These are phyloP conservation scores for Epiblema foenella DNA, from an alignment of 2,888 invertebrate species.

Conservation along the genomic window DNA sequence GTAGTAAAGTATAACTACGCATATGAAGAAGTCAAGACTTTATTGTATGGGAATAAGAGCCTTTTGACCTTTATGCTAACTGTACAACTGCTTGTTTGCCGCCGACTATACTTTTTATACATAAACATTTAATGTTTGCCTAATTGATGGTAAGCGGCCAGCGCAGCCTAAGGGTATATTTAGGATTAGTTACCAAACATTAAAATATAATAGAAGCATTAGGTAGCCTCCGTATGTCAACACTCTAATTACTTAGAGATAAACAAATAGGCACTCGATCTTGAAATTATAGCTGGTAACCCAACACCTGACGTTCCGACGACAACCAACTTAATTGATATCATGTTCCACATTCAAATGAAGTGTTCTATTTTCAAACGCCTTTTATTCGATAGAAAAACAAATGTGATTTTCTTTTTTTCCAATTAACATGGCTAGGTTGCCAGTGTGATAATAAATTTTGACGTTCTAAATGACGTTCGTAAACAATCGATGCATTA, in stretches of 20 bases:
- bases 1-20: too few species aligned
- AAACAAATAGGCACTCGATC: conserved; percentile 34
- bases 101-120: too few species aligned
- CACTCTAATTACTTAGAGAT: conserved; percentile 23
- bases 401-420: conserved; percentile 46
- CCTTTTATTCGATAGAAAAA: conserved; percentile 46
- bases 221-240: conserved; percentile 26
- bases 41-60: too few species aligned
- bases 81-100: too few species aligned
- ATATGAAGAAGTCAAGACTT: too few species aligned
- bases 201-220: conserved; percentile 14
- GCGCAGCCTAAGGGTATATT: not conserved
- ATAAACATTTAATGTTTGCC: too few species aligned
- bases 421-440: conserved; percentile 48
- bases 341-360: conserved; percentile 68
- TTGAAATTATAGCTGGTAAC: conserved; percentile 64
- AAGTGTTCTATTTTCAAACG: conserved; percentile 69
- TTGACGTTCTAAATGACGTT: conserved; percentile 41
- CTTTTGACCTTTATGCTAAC: too few species aligned
- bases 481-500: conserved; percentile 72
- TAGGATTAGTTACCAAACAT: not conserved
- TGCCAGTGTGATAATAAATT: conserved; percentile 69
- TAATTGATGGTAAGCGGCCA: too few species aligned
- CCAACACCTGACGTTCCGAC: conserved; percentile 58
- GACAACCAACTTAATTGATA: conserved; percentile 79